Evolutionary conservation across 2,113 vertebrate species (phyloP), one percentile per base, ranked within the genome.

Genomic region (Orthonyx spaldingii): DNA sequence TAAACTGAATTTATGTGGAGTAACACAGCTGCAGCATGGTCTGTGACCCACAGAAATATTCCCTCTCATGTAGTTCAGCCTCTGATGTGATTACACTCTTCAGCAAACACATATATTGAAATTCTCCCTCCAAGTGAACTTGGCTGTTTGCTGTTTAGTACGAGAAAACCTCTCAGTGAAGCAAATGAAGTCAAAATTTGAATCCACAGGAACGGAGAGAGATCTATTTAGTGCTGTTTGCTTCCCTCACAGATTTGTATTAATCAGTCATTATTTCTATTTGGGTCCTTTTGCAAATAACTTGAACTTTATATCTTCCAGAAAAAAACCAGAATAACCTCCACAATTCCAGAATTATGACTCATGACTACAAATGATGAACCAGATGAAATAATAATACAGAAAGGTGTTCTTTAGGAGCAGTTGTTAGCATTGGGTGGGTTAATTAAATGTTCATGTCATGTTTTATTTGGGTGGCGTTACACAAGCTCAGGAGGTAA

Each of bases 21-120:
- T 66, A 53, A 19, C 61, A 41, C 49, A 44, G 87, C 82, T 81
- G 68, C 75, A 82, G 75, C 32, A 46, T 61, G 53, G 26, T 44
- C 83, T 90, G 88, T 96, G 93, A 95, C 90, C 94, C 74, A 61
- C 6, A 32, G 76, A 44, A 93, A 44, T 46, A 23, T 59, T 80
- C 61, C 66, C 50, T 72, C 86, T 69, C 55, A 5, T 44, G 78
- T 49, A 49, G 87, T n/a, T 64, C 53, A 63, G 57, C 13, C 90
- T 89, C 78, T 91, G 85, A 95, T 94, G 94, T 76, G 95, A 95
- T 97, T 93, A 93, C 63, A 93, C 81, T 94, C 93, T 91, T 64
- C 89, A 96, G 90, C 91, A 97, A 87, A 69, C 93, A 83, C 82
- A n/a, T 76, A n/a, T 26, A 93, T 72, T 85, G 91, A 65, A 93